Base-by-base conservation (phyloP, 2,113 vertebrate genomes). In the Lepisosteus oculatus region DNA sequence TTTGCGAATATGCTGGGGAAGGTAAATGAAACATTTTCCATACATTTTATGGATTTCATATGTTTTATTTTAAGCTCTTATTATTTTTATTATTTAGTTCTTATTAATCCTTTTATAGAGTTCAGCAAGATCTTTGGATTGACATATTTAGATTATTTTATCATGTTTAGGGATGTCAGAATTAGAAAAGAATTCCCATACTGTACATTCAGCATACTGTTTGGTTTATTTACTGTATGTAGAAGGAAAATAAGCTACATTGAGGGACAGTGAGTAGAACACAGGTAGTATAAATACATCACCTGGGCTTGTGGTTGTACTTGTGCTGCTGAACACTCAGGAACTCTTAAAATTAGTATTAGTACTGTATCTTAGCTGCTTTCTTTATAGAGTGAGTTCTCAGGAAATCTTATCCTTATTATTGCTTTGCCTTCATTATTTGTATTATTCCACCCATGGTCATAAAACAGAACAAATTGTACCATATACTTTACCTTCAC, bases 381-480 rank as follows among this genome's bases (percentile, higher is more conserved):
- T 3, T 11, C 44, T n/a, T n/a, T 47, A 11, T 17, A 44, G 5
- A 6, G 47, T 51, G 2, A 5, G 13, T 61, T 29, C 42, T 47
- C 9, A 43, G 43, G 61, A 61, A 13, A 70, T 43, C 44, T 47
- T 43, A 70, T 70, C 29, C 29, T 59, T 29, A 70, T 70, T 57
- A 51, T 41, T 51, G 47, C 2, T 6, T 1, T 51, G 47, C 47
- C 47, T 51, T 51, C 47, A 51, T 9, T 51, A 6, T 51, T 51
- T 51, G 5, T 51, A 6, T 51, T 51, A 51, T 29, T 2, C 29
- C 29, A 29, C 29, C 29, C 29, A 51, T 51, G 47, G 9, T 9
- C 9, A 51, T 51, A 6, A 51, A 51, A 29, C 29, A 51, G 47
- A 51, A 6, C 47, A 51, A 9, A 51, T 51, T 51, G 5, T 51